Base-by-base conservation (phyloP, 2,797 vertebrate species). In the Myripristis jacobus region DNA sequence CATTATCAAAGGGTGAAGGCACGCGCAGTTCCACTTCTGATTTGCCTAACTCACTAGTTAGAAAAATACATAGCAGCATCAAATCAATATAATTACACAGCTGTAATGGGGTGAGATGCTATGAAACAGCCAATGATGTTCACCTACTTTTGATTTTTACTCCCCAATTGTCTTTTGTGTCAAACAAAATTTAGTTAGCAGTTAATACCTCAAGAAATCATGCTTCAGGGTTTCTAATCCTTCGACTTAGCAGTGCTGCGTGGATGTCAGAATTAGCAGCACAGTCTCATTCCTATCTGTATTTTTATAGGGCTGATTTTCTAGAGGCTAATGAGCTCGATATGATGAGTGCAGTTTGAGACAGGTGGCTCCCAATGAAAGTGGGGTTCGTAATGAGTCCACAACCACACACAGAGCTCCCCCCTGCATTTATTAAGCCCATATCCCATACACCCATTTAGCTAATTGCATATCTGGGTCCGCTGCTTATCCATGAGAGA, bases 391-490 rank as follows among this genome's bases (percentile, higher is more conserved):
- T 72, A 75, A 77, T 61, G 50, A 78, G 59, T 77, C 64, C 57
- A 31, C 29, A 3, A 46, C 38, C 69, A 43, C 59, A 57, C 25
- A 4, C 48, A 24, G 13, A 66, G 19, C 41, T 0, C 31, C 46
- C 47, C 63, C 46, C 50, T 71, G 52, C 61, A 82, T 86, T 81
- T 79, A 86, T 88, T 82, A 79, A 75, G 52, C 68, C 29, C 58
- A 70, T 56, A 87, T 87, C 79, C 73, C 70, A 70, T 51, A 57
- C 73, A 86, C 54, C 79, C 79, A 88, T 89, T 92, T 86, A 85
- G 82, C 63, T 89, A 89, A 91, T 89, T 90, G 72, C 77, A 78
- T 84, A 82, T 75, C 44, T 68, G 73, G 51, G 41, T 59, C 67
- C 82, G 73, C 63, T 80, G 25, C 71, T 83, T 84, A 83, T 79